A percentile compares a stretch with the other conserved stretches of the same genome.
Evolutionary conservation across 1,140 invertebrate genomes (phyloP).

Genomic region (Drosophila subobscura): DNA sequence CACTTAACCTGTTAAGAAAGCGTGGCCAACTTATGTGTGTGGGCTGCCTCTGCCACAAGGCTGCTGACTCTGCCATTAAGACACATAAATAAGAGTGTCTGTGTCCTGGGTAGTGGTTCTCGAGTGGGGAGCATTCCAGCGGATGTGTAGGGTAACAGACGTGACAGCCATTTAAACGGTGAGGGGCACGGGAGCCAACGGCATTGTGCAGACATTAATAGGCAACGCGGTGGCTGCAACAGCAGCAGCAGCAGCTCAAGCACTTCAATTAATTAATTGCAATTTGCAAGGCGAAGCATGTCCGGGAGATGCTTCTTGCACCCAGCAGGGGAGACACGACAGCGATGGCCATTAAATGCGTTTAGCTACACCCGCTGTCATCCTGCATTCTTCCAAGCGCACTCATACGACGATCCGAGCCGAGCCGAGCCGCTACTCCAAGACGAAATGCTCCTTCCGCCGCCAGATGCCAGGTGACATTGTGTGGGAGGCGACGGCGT

Average conservation of each 20-base stretch:
- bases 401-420: too few species aligned
- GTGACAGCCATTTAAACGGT: slow-evolving; percentile 48
- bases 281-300: slow-evolving; percentile 72
- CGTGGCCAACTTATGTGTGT: slow-evolving; percentile 21
- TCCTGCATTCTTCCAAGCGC: slow-evolving; percentile 3
- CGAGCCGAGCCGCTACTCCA: too few species aligned
- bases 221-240: slow-evolving; percentile 26
- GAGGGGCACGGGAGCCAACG: neutral
- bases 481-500: slow-evolving; percentile 61
- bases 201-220: slow-evolving; percentile 57
- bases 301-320: slow-evolving; percentile 53
- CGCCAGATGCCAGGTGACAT: slow-evolving; percentile 18
- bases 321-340: slow-evolving; percentile 45
- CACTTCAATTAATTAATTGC: slow-evolving; percentile 82
- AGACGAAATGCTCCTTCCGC: neutral
- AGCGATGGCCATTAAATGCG: slow-evolving; percentile 49
- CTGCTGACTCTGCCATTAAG: slow-evolving; percentile 33
- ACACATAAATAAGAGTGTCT: slow-evolving; percentile 49
- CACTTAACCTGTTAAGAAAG: slow-evolving; percentile 40
- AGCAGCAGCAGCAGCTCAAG: slow-evolving; percentile 46
- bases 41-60: slow-evolving; percentile 5
- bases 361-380: slow-evolving; percentile 42
- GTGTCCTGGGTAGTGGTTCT: slow-evolving; percentile 6
- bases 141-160: slow-evolving; percentile 10
- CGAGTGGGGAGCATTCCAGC: too few species aligned